Percentiles rank a stretch among this genome's conserved stretches.
These are phyloP conservation scores for Sula dactylatra DNA, from an alignment of 2,113 vertebrate genomes.

Conservation along the genomic window DNA sequence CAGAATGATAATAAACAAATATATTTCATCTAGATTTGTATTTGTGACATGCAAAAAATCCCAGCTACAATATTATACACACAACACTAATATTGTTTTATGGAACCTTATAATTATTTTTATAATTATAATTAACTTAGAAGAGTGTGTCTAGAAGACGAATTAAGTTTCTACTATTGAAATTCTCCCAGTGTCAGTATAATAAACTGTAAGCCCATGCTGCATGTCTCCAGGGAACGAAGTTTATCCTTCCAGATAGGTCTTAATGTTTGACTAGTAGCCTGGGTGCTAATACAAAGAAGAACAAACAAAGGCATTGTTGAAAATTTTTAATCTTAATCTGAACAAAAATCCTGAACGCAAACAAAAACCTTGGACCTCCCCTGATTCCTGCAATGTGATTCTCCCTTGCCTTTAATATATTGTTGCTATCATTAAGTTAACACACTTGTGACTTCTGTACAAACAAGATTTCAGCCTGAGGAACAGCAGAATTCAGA, in stretches of 20 bases:
- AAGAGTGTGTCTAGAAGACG: background rate
- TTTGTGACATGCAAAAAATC: background rate
- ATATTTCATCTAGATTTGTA: background rate
- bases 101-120: background rate
- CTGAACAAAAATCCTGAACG: background rate
- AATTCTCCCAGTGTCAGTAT: background rate
- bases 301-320: background rate
- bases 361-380: background rate
- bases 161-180: background rate
- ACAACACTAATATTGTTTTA: background rate
- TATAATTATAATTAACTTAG: background rate
- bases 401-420: background rate
- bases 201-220: background rate
- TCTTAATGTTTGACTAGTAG: background rate
- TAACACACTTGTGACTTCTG: background rate
- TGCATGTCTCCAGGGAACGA: background rate
- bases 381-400: background rate
- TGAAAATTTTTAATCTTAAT: background rate
- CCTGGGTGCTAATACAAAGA: background rate
- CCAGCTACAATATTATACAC: background rate
- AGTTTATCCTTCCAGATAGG: background rate
- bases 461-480: background rate
- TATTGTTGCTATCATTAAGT: background rate
- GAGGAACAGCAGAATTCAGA: background rate
- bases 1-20: background rate